These are phyloP conservation scores for Betta splendens DNA, from an alignment of 2,797 vertebrate genomes.

Conservation along the genomic window DNA sequence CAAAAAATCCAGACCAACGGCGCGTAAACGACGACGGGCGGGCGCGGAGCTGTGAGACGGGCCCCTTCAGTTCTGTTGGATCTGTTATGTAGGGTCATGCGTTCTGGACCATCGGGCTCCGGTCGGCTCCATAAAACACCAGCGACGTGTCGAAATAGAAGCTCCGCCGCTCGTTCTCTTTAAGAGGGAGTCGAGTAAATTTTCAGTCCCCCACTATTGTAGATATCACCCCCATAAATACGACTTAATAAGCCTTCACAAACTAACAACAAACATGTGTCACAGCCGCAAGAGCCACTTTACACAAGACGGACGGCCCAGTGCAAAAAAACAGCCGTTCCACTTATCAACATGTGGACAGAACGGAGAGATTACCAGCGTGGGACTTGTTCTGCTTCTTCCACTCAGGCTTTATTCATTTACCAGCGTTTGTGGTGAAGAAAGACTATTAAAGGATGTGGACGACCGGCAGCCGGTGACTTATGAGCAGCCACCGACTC, in stretches of 20 bases:
- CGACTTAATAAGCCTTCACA: conserved; percentile 52
- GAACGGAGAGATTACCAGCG: conserved; percentile 14
- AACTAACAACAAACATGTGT: conserved; percentile 58
- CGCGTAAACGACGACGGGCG: conserved; percentile 33
- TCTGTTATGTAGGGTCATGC: conserved; percentile 30
- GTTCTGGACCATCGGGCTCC: conserved; percentile 2
- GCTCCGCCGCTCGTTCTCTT: conserved; percentile 8
- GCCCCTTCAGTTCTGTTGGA: conserved; percentile 24
- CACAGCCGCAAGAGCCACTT: conserved; percentile 12
- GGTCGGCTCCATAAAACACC: conserved; percentile 33
- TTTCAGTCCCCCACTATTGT: conserved; percentile 21
- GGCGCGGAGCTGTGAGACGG: conserved; percentile 13
- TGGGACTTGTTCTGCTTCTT: conserved; percentile 4
- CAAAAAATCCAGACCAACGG: conserved; percentile 6
- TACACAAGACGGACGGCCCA: neutral
- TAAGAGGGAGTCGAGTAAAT: conserved; percentile 26
- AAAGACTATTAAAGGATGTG: too few species aligned
- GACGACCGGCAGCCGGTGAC: too few species aligned
- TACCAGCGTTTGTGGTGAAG: neutral
- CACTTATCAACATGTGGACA: conserved; percentile 27
- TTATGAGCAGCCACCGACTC: too few species aligned
- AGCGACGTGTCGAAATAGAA: conserved; percentile 19
- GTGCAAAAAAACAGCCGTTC: neutral
- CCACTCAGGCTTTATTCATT: neutral
- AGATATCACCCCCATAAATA: conserved; percentile 61